Evolutionary conservation across 1,140 invertebrate genomes (phyloP).

Genomic region (Pseudomyrmex concolor): DNA sequence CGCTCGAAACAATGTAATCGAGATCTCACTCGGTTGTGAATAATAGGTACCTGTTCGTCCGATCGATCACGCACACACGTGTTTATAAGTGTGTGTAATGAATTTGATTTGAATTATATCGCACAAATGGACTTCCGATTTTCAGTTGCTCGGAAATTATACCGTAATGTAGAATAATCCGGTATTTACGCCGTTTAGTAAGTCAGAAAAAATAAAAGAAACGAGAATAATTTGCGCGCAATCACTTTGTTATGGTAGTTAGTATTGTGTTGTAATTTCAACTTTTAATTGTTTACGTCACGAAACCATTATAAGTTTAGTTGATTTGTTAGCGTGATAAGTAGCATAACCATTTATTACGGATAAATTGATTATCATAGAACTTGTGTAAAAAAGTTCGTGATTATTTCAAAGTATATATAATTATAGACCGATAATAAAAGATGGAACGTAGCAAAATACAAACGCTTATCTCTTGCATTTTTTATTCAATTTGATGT

Average conservation of each 20-base stretch:
- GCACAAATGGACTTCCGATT: not conserved
- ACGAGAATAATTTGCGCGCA: not conserved
- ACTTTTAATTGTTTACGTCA: not conserved
- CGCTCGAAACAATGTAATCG: conserved; percentile 69
- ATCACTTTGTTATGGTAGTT: too few species aligned
- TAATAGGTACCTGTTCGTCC: conserved; percentile 29
- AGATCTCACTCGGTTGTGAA: conserved; percentile 47
- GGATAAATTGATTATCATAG: too few species aligned
- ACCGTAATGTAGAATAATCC: not conserved
- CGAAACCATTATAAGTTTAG: too few species aligned
- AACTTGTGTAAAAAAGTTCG: too few species aligned
- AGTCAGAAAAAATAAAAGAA: not conserved
- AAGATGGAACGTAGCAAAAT: too few species aligned
- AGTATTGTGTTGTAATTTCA: not conserved
- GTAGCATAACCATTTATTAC: too few species aligned
- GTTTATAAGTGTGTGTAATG: not conserved
- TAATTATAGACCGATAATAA: too few species aligned
- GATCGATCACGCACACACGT: not conserved
- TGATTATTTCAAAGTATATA: too few species aligned
- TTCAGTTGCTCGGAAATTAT: not conserved
- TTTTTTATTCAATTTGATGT: too few species aligned
- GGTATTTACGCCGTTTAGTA: too few species aligned
- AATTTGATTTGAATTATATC: not conserved
- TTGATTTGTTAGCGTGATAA: too few species aligned
- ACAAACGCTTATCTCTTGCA: too few species aligned